Evolutionary conservation across 2,888 invertebrate species (phyloP).

Genomic region (Epsilonema sp.): DNA sequence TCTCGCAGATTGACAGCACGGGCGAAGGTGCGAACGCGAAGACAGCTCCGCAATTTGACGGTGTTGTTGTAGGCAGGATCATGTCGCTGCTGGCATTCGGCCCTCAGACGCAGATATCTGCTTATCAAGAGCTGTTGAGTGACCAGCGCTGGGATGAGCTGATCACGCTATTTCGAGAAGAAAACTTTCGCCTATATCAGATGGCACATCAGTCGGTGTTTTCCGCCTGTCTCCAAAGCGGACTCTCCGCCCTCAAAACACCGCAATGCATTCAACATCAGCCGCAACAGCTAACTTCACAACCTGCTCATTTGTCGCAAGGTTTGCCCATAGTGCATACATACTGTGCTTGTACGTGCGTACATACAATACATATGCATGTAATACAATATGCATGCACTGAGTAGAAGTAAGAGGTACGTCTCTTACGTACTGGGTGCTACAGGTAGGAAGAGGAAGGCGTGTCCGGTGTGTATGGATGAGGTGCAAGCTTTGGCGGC

Average conservation of each 20-base stretch:
- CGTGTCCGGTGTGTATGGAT: constrained; percentile 20
- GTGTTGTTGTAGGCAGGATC: no score
- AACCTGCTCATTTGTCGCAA: no score
- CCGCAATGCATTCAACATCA: constrained; percentile 38
- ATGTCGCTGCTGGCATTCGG: constrained; percentile 14
- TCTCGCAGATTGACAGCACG: no score
- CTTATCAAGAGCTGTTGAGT: constrained; percentile 18
- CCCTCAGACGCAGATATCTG: constrained; percentile 5
- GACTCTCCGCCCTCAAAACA: constrained; percentile 81
- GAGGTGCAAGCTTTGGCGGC: constrained; percentile 59
- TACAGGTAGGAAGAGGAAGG: no score
- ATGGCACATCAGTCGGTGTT: constrained; percentile 72
- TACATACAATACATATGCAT: no score
- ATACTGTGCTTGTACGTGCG: no score
- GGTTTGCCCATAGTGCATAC: no score
- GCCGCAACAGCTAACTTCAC: neutral
- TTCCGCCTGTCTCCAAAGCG: constrained; percentile 73
- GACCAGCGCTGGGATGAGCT: constrained; percentile 60
- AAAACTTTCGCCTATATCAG: constrained; percentile 83
- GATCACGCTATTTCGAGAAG: constrained; percentile 70
- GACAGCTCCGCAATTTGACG: no score
- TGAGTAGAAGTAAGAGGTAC: no score
- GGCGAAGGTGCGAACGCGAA: no score
- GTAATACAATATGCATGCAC: no score
- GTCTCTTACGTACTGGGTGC: no score